Conservation (phyloP, 1,140 invertebrate genomes). For the Lethocerus indicus region DNA sequence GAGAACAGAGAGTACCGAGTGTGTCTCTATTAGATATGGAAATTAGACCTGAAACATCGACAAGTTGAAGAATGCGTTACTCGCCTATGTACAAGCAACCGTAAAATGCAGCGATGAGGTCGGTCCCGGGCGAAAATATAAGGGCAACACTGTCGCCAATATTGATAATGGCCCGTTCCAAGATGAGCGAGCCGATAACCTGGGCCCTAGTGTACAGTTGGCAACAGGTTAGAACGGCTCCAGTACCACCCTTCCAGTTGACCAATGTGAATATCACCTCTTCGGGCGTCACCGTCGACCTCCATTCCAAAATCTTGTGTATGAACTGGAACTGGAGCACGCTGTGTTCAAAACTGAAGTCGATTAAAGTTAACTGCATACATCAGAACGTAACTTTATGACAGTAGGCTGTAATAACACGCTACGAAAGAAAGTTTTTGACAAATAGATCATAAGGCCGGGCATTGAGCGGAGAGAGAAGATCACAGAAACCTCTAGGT, state of each 20-base stretch:
- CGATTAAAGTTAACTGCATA: no score
- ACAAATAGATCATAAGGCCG: no score
- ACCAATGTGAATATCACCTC: slow-evolving; percentile 95
- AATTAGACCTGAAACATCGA: no score
- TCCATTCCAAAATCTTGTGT: slow-evolving; percentile 90
- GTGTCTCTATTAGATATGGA: no score
- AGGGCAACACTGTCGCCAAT: slow-evolving; percentile 98
- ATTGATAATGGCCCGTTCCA: slow-evolving; percentile 88
- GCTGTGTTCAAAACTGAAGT: slow-evolving; percentile 8
- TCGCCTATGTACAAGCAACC: slow-evolving; percentile 92
- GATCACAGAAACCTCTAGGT: no score
- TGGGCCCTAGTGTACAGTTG: slow-evolving; percentile 95
- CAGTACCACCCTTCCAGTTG: slow-evolving; percentile 82
- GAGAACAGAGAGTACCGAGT: no score
- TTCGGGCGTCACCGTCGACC: slow-evolving; percentile 84
- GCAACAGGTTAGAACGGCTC: slow-evolving; percentile 78
- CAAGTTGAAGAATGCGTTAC: no score
- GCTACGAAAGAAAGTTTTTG: no score
- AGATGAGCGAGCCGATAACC: slow-evolving; percentile 80
- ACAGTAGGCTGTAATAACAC: no score
- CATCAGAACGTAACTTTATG: no score
- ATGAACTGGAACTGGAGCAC: slow-evolving; percentile 83
- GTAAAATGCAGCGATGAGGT: slow-evolving; percentile 96
- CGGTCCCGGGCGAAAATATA: slow-evolving; percentile 91
- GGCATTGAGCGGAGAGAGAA: no score